Evolutionary conservation across 2,888 invertebrate genomes (phyloP).

Genomic region (Pammene fasciana): DNA sequence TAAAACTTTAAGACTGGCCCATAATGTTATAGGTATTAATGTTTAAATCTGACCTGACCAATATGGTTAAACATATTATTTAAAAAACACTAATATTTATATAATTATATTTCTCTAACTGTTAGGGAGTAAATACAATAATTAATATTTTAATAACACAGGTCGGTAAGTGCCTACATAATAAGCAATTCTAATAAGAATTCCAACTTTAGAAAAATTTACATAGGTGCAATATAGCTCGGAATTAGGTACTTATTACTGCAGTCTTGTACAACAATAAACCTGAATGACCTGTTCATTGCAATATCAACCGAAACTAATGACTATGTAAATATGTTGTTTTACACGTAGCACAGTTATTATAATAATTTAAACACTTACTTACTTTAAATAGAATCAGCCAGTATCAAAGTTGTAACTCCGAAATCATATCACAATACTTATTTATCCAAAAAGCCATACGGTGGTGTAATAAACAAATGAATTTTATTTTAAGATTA

Average conservation of each 20-base stretch:
- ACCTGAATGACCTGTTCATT: neutral
- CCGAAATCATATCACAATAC: constrained; percentile 24
- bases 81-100: too few species aligned
- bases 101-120: too few species aligned
- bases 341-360: constrained; percentile 22
- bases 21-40: too few species aligned
- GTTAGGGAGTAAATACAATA: too few species aligned
- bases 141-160: too few species aligned
- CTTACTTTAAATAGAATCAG: constrained; percentile 30
- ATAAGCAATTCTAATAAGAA: neutral
- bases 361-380: constrained; percentile 22
- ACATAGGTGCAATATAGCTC: too few species aligned
- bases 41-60: too few species aligned
- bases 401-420: constrained; percentile 20
- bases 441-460: neutral
- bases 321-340: constrained; percentile 21
- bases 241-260: neutral
- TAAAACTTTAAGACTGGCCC: too few species aligned
- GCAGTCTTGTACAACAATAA: neutral
- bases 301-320: constrained; percentile 8
- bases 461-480: neutral
- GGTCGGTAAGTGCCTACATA: too few species aligned
- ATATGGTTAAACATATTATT: too few species aligned
- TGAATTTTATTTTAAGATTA: constrained; percentile 10
- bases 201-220: too few species aligned